Conservation (phyloP, 2,113 vertebrate species). For the Dinomys branickii region DNA sequence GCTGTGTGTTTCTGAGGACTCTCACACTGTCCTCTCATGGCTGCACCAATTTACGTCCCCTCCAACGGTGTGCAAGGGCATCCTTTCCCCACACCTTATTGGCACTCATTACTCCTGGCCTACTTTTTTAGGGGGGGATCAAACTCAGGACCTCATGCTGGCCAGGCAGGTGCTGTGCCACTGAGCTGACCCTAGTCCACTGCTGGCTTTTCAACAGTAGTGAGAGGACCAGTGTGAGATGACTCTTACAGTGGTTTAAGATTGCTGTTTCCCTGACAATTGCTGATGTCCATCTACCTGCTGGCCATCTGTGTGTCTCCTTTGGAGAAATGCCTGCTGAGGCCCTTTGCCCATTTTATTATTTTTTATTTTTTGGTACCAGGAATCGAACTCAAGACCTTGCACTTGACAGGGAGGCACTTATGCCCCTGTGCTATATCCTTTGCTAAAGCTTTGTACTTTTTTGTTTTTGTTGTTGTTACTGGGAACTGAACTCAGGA, state of each 20-base stretch:
- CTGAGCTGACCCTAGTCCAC: too few relatives aligned
- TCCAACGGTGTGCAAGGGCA: neutral
- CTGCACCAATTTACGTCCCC: neutral
- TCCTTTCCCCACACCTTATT: neutral
- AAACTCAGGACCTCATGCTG: too few relatives aligned
- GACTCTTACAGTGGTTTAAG: neutral
- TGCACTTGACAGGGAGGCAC: too few relatives aligned
- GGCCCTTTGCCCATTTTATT: neutral
- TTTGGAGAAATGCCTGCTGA: neutral
- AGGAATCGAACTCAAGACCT: too few relatives aligned
- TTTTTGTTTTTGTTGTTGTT: too few relatives aligned
- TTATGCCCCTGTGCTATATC: too few relatives aligned
- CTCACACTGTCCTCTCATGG: neutral
- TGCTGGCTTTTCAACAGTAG: neutral
- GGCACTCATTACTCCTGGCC: neutral
- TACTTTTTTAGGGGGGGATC: neutral
- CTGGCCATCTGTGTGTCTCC: neutral
- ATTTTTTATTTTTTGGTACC: too few relatives aligned
- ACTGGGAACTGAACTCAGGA: too few relatives aligned
- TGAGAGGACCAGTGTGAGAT: neutral
- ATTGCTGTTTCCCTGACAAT: neutral
- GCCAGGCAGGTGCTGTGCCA: too few relatives aligned
- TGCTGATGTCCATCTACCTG: too few relatives aligned
- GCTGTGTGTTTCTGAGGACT: neutral
- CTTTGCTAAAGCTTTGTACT: too few relatives aligned